Conservation (phyloP, 23 tunicate species). For the Styela clava region DNA sequence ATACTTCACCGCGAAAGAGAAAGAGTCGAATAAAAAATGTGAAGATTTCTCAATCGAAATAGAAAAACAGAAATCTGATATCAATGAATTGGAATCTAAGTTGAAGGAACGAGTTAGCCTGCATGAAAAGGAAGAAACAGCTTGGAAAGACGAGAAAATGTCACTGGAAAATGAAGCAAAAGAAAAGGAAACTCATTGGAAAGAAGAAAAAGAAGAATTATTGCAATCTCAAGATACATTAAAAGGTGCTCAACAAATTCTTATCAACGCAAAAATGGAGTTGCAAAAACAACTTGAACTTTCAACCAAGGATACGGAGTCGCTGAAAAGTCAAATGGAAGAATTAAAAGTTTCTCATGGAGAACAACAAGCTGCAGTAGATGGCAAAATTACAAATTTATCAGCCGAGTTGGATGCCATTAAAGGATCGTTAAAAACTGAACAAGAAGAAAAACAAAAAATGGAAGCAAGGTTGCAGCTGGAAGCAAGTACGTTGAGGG, state of each 20-base stretch:
- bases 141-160: conserved; percentile 14
- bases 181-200: conserved; percentile 9
- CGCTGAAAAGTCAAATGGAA: background rate
- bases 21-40: background rate
- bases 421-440: conserved; percentile 33
- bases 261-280: conserved; percentile 15
- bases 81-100: background rate
- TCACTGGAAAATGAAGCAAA: background rate
- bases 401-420: conserved; percentile 11
- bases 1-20: background rate
- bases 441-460: conserved; percentile 60
- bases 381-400: background rate
- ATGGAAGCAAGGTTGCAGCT: conserved; percentile 69
- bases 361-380: conserved; percentile 7
- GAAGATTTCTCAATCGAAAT: background rate
- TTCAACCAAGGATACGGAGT: background rate
- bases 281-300: conserved; percentile 25
- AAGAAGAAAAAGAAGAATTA: conserved; percentile 11
- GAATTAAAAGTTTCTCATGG: conserved; percentile 1
- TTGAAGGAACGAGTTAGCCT: background rate
- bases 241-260: conserved; percentile 20
- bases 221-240: conserved; percentile 22
- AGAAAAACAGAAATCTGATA: background rate
- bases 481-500: conserved; percentile 57
- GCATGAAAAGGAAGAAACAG: conserved; percentile 1